phyloP scores from a whole-genome alignment of 92 coral and sea anemone genomes.

The Zoanthus sociatus region DNA sequence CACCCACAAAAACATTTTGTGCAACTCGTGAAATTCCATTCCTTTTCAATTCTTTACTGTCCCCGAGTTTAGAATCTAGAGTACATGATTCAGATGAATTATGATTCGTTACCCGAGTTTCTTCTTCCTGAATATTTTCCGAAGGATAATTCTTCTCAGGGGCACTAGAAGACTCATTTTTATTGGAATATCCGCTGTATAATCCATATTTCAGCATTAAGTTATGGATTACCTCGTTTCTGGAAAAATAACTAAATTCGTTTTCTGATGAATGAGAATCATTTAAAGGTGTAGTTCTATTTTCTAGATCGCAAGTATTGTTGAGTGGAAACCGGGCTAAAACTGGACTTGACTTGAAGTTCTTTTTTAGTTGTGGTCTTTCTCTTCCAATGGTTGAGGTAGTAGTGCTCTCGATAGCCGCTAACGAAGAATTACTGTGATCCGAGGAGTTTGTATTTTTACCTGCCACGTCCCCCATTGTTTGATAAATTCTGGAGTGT shows the following conservation, averaged over 20 bases:
- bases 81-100: neutral
- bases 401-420: neutral
- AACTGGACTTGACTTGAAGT: slow-evolving; percentile 27
- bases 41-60: neutral
- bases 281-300: neutral
- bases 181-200: slow-evolving; percentile 61
- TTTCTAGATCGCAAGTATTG: neutral
- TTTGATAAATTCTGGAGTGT: slow-evolving; percentile 17
- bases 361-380: slow-evolving; percentile 29
- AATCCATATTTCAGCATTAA: slow-evolving; percentile 94
- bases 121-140: neutral
- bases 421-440: neutral
- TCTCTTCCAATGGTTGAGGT: neutral
- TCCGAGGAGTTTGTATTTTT: slow-evolving; percentile 5
- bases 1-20: neutral
- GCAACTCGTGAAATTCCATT: neutral
- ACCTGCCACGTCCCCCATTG: slow-evolving; percentile 8
- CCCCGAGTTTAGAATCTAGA: neutral
- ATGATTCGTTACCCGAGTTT: neutral
- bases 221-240: slow-evolving; percentile 89
- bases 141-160: neutral
- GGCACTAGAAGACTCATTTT: neutral
- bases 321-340: slow-evolving; percentile 2
- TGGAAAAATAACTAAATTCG: slow-evolving; percentile 64
- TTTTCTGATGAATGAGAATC: slow-evolving; percentile 13